Percentiles rank a stretch among this genome's conserved stretches.
Conservation (phyloP, 2,797 vertebrate genomes). For the Benthosema pterotum region DNA sequence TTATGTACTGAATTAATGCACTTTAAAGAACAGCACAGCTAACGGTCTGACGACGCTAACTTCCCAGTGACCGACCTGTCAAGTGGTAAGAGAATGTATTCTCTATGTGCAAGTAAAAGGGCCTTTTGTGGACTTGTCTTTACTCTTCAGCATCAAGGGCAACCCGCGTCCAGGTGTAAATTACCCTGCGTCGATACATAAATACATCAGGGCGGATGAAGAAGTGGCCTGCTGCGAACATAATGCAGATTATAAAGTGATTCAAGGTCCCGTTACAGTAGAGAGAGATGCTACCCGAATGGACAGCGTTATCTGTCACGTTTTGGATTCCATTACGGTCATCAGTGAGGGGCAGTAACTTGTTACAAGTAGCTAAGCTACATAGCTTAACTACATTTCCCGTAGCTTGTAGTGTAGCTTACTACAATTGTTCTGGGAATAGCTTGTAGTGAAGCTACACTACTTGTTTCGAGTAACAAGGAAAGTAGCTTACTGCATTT, state of each 20-base stretch:
- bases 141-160: conserved; percentile 42
- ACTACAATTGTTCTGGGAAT: too few species aligned
- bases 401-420: too few species aligned
- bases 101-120: neutral
- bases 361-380: too few species aligned
- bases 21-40: conserved; percentile 24
- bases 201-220: conserved; percentile 45
- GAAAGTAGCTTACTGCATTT: too few species aligned
- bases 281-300: conserved; percentile 23
- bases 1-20: conserved; percentile 18
- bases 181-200: conserved; percentile 43
- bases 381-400: too few species aligned
- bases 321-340: conserved; percentile 66
- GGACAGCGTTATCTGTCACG: conserved; percentile 22
- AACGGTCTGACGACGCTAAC: conserved; percentile 31
- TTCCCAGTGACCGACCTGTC: conserved; percentile 40
- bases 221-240: conserved; percentile 56
- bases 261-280: conserved; percentile 55
- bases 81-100: conserved; percentile 24
- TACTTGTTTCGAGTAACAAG: too few species aligned
- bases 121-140: conserved; percentile 14
- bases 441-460: too few species aligned
- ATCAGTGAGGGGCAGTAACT: too few species aligned
- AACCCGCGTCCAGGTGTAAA: conserved; percentile 52
- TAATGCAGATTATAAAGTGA: conserved; percentile 56